Conservation (phyloP, 1,140 invertebrate species). For the Zaprionus gabonicus region DNA sequence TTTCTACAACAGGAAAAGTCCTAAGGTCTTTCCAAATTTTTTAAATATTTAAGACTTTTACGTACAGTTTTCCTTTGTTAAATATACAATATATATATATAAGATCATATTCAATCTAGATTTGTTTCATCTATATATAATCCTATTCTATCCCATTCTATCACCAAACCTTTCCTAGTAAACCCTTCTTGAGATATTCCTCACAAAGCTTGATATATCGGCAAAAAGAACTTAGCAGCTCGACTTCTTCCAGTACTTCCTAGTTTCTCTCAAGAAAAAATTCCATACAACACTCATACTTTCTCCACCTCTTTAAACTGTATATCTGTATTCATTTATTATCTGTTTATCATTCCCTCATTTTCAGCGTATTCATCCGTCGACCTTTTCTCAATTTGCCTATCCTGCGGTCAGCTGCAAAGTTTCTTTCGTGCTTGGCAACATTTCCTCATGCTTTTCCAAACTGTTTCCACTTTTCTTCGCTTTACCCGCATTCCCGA, state of each 20-base stretch:
- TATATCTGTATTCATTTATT: background rate
- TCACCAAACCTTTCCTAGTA: too few species aligned
- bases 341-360: too few species aligned
- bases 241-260: background rate
- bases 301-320: too few species aligned
- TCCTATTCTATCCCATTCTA: too few species aligned
- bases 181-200: background rate
- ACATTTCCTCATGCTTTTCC: slow-evolving; percentile 46
- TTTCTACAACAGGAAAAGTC: too few species aligned
- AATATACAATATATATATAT: too few species aligned
- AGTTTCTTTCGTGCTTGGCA: slow-evolving; percentile 47
- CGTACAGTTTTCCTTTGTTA: too few species aligned
- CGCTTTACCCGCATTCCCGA: background rate
- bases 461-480: slow-evolving; percentile 16
- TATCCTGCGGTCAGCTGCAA: slow-evolving; percentile 45
- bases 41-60: background rate
- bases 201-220: background rate
- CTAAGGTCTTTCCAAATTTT: too few species aligned
- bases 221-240: too few species aligned
- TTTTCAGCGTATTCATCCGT: slow-evolving; percentile 8
- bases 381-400: background rate
- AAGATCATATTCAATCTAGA: background rate
- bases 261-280: background rate
- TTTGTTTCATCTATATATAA: background rate
- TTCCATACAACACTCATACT: too few species aligned